Percentiles rank a stretch among this genome's conserved stretches.
Evolutionary conservation across 2,113 vertebrate genomes (phyloP).

Genomic region (Rhinoderma darwinii): DNA sequence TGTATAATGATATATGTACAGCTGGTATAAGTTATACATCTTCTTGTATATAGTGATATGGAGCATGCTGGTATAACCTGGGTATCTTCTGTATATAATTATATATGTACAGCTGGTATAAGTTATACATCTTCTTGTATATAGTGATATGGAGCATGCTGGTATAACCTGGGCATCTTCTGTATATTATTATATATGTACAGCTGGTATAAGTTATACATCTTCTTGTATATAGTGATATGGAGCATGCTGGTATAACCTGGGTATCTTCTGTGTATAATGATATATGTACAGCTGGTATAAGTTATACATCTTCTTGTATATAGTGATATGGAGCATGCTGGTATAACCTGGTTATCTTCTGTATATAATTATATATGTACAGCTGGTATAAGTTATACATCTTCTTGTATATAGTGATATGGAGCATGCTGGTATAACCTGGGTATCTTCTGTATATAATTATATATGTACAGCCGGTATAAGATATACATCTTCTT

Average conservation of each 20-base stretch:
- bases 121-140: not conserved
- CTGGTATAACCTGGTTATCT: not conserved
- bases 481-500: not conserved
- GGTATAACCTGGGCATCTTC: not conserved
- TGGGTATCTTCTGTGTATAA: not conserved
- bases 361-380: not conserved
- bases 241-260: not conserved
- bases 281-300: too few species aligned
- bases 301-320: not conserved
- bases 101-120: too few species aligned
- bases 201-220: not conserved
- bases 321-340: not conserved
- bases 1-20: not conserved
- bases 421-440: not conserved
- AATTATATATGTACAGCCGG: too few species aligned
- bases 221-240: not conserved
- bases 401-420: not conserved
- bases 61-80: not conserved
- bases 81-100: not conserved
- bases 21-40: not conserved
- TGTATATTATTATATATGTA: not conserved
- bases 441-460: not conserved
- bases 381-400: not conserved
- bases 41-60: not conserved
- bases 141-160: not conserved